These are phyloP conservation scores for Drymonia ruficornis DNA, from an alignment of 2,888 invertebrate genomes.

Conservation along the genomic window DNA sequence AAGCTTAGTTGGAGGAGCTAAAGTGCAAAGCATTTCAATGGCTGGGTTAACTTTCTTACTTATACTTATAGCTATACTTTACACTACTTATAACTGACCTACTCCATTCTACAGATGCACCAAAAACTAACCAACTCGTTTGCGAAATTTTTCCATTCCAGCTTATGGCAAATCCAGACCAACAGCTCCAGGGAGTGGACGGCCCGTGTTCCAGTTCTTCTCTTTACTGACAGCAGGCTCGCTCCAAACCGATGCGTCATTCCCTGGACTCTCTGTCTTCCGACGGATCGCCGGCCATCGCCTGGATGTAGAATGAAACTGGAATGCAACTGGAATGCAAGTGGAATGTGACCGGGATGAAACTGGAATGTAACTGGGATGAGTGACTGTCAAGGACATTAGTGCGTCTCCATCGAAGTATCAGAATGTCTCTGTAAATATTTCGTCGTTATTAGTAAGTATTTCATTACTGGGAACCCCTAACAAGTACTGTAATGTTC, in stretches of 20 bases:
- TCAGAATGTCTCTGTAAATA: constrained; percentile 7
- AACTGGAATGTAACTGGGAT: neutral
- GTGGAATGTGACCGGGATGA: too few species aligned
- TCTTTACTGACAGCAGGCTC: constrained; percentile 78
- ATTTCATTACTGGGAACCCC: constrained; percentile 18
- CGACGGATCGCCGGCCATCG: constrained; percentile 72
- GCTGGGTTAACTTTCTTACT: too few species aligned
- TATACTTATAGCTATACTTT: too few species aligned
- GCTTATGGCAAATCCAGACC: constrained; percentile 68
- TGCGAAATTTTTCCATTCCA: constrained; percentile 41
- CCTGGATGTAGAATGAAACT: constrained; percentile 69
- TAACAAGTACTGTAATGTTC: constrained; percentile 10
- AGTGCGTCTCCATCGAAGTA: constrained; percentile 28
- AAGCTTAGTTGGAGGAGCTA: too few species aligned
- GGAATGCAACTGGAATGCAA: neutral
- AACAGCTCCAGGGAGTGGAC: constrained; percentile 74
- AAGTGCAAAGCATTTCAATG: too few species aligned
- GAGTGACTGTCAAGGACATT: constrained; percentile 20
- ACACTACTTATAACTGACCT: too few species aligned
- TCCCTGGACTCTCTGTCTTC: constrained; percentile 75
- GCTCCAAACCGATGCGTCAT: constrained; percentile 54
- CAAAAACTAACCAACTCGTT: constrained; percentile 7
- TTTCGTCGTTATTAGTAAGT: constrained; percentile 4
- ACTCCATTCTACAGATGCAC: too few species aligned
- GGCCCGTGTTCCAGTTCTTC: constrained; percentile 79